Percentiles rank a stretch among this genome's conserved stretches.
Conservation (phyloP, 2,797 vertebrate genomes). For the Artibeus lituratus region DNA sequence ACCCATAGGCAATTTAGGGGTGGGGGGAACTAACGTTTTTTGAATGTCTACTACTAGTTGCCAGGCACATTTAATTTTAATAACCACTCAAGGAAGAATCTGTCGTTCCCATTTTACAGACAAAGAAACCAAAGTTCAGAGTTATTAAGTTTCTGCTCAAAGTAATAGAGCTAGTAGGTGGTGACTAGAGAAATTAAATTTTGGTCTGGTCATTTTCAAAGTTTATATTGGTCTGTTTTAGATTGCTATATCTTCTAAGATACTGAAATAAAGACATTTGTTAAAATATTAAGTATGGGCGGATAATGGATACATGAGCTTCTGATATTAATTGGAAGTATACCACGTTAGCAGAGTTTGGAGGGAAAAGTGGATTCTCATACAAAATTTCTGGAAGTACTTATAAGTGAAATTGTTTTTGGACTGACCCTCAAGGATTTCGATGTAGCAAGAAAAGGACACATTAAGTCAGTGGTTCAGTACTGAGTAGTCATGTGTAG, state of each 20-base stretch:
- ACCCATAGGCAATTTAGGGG: not conserved
- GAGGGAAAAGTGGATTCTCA: not conserved
- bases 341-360: not conserved
- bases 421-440: not conserved
- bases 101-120: not conserved
- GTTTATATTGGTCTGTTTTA: not conserved
- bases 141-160: not conserved
- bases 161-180: not conserved
- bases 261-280: not conserved
- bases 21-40: not conserved
- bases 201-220: not conserved
- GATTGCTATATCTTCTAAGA: not conserved
- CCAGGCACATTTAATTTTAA: not conserved
- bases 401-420: not conserved
- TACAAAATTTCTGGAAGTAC: not conserved
- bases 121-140: not conserved
- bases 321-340: not conserved
- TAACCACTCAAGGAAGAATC: not conserved
- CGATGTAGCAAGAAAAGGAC: not conserved
- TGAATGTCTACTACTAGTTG: not conserved
- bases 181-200: not conserved
- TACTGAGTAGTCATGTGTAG: not conserved
- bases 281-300: not conserved
- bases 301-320: not conserved
- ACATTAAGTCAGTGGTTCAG: not conserved